phyloP scores from a whole-genome alignment of 2,113 vertebrate genomes.

The Isurus oxyrinchus region DNA sequence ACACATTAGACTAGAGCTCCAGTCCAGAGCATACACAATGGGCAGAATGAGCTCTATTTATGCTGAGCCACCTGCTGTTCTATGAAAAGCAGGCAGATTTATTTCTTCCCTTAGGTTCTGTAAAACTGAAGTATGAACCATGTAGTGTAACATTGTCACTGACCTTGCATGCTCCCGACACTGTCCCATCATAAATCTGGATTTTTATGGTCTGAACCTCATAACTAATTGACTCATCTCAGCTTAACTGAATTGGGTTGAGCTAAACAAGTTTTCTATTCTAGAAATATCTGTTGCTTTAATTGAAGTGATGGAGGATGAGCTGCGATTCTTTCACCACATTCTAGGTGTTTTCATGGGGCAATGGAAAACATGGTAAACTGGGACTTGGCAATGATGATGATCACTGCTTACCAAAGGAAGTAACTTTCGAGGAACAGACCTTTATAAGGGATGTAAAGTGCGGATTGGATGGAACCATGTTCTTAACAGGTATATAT shows the following conservation, averaged over 20 bases:
- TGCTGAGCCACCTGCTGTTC: not conserved
- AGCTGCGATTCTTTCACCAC: not conserved
- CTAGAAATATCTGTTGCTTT: not conserved
- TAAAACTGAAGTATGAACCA: not conserved
- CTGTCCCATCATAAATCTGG: not conserved
- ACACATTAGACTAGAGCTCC: not conserved
- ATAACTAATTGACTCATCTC: not conserved
- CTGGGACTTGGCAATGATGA: slow-evolving; percentile 24
- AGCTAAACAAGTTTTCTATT: not conserved
- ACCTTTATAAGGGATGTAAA: not conserved
- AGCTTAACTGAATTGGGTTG: not conserved
- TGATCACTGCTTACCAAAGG: not conserved
- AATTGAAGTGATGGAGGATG: slow-evolving; percentile 2
- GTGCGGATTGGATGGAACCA: slow-evolving; percentile 15
- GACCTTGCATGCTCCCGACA: not conserved
- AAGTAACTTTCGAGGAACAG: not conserved
- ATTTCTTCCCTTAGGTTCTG: not conserved
- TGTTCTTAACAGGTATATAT: slow-evolving; percentile 32
- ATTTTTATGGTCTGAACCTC: not conserved
- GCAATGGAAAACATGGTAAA: slow-evolving; percentile 18
- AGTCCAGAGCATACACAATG: not conserved
- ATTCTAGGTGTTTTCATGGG: slow-evolving; percentile 15
- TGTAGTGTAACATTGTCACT: not conserved
- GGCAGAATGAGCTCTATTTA: not conserved
- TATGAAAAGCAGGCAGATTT: not conserved